phyloP scores from a whole-genome alignment of 2,797 vertebrate genomes.

The Sternarchorhynchus goeldii region DNA sequence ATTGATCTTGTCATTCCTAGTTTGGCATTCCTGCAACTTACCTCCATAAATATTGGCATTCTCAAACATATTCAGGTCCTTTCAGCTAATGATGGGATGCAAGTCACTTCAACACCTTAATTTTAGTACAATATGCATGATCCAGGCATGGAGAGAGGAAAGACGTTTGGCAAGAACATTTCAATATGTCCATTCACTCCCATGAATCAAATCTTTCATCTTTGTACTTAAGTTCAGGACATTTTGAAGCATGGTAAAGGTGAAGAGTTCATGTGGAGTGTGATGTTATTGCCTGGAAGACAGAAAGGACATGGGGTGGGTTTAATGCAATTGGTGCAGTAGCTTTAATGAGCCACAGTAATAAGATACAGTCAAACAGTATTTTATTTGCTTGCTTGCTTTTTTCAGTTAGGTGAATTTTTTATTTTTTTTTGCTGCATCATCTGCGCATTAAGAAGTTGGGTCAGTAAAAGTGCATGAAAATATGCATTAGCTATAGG shows the following conservation, averaged over 20 bases:
- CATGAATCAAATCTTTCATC: constrained; percentile 13
- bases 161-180: constrained; percentile 1
- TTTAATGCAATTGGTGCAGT: neutral
- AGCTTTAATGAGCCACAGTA: neutral
- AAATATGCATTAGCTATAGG: neutral
- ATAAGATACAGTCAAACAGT: too few relatives aligned
- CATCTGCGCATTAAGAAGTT: constrained; percentile 8
- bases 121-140: constrained; percentile 1
- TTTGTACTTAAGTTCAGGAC: constrained; percentile 9
- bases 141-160: neutral
- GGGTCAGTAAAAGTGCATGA: neutral
- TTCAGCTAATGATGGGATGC: constrained; percentile 31
- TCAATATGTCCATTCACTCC: neutral
- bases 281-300: neutral
- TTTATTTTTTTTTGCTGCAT: neutral
- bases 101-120: constrained; percentile 31
- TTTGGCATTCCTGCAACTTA: too few relatives aligned
- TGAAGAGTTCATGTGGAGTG: constrained; percentile 19
- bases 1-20: too few relatives aligned
- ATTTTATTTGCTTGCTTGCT: neutral
- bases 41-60: too few relatives aligned
- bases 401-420: neutral
- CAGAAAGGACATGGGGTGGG: neutral
- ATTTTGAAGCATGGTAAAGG: constrained; percentile 21
- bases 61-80: neutral